Evolutionary conservation across 2,888 invertebrate genomes (phyloP).

Genomic region (Aethes cnicana): DNA sequence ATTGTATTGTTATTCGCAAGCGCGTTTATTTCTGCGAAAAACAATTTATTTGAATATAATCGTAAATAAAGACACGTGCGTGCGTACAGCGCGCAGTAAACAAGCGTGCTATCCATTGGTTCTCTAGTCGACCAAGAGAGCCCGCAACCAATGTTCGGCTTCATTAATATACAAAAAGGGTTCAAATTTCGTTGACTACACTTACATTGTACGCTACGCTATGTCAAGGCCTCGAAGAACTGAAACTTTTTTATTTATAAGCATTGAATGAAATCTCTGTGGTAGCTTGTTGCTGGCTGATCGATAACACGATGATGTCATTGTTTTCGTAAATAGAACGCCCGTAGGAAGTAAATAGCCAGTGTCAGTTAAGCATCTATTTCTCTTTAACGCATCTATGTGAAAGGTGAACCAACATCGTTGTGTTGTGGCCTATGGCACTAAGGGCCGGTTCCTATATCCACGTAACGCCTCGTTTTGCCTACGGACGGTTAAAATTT

Average conservation of each 20-base stretch:
- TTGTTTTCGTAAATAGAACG: slow-evolving; percentile 2
- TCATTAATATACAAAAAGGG: no score
- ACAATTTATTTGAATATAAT: slow-evolving; percentile 25
- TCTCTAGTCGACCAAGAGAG: no score
- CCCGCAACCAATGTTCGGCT: no score
- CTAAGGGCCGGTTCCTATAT: no score
- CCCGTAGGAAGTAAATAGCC: no score
- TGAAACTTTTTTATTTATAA: slow-evolving; percentile 9
- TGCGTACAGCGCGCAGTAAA: slow-evolving; percentile 6
- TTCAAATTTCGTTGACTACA: neutral
- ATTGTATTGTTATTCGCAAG: slow-evolving; percentile 6
- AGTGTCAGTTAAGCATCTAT: no score
- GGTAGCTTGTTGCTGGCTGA: slow-evolving; percentile 4
- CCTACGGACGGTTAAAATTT: no score
- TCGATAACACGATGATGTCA: slow-evolving; percentile 13
- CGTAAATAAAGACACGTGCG: neutral
- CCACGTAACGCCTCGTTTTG: no score
- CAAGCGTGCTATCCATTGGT: slow-evolving; percentile 1
- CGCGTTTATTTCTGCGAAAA: slow-evolving; percentile 30
- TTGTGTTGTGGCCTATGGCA: no score
- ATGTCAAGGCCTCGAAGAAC: slow-evolving; percentile 10
- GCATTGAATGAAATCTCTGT: slow-evolving; percentile 9
- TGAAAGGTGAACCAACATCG: no score
- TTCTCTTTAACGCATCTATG: no score
- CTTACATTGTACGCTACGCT: neutral